Conservation (phyloP, 2,113 vertebrate species). For the Tauraco erythrolophus region DNA sequence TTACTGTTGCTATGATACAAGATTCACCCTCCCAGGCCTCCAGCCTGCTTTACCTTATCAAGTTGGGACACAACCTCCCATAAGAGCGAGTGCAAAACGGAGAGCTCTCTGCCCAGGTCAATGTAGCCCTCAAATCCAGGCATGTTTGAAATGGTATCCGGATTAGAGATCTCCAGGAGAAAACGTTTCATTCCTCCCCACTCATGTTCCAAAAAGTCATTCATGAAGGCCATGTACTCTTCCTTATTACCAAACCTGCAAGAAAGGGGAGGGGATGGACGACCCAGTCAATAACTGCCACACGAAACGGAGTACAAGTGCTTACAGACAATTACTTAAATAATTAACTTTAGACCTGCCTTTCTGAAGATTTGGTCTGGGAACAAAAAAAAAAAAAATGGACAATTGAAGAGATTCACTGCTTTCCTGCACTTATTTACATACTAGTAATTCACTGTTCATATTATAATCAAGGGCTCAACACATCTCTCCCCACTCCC, state of each 20-base stretch:
- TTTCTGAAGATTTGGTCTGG: not conserved
- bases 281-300: not conserved
- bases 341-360: not conserved
- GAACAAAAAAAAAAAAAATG: not conserved
- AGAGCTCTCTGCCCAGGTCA: constrained; percentile 94
- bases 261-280: not conserved
- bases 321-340: not conserved
- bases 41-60: constrained; percentile 88
- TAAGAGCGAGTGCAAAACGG: constrained; percentile 90
- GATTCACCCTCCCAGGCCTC: not conserved
- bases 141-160: constrained; percentile 89
- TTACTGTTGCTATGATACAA: not conserved
- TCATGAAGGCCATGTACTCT: constrained; percentile 99
- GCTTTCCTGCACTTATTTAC: not conserved
- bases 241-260: constrained; percentile 96
- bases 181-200: constrained; percentile 97
- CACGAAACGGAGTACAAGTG: not conserved
- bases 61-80: constrained; percentile 96
- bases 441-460: not conserved
- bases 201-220: constrained; percentile 95
- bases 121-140: constrained; percentile 95
- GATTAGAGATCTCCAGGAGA: constrained; percentile 93
- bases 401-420: not conserved
- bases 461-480: not conserved
- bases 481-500: not conserved